Evolutionary conservation across 2,113 vertebrate genomes (phyloP).

Genomic region (Zosterops lateralis): DNA sequence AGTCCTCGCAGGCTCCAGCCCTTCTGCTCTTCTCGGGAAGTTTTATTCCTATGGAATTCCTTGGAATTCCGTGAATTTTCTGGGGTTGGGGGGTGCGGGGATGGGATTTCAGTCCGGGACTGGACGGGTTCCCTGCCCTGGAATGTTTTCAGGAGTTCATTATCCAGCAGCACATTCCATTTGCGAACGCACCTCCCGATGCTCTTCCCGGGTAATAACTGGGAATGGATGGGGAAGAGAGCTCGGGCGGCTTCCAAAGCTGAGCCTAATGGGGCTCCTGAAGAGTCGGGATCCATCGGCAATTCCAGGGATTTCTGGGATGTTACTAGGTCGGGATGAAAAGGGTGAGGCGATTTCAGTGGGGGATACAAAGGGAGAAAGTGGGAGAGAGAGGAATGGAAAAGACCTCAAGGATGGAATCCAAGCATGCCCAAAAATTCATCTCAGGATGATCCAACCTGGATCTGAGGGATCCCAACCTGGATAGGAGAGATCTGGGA

Average conservation of each 20-base stretch:
- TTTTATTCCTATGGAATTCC: not conserved
- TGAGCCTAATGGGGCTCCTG: not conserved
- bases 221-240: slow-evolving; percentile 52
- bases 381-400: not conserved
- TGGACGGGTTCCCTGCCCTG: not conserved
- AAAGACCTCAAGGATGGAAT: not conserved
- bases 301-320: not conserved
- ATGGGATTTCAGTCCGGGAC: not conserved
- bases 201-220: slow-evolving; percentile 33
- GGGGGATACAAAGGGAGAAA: not conserved
- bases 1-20: not conserved
- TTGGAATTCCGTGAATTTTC: not conserved
- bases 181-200: slow-evolving; percentile 10
- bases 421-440: not conserved
- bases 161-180: not conserved
- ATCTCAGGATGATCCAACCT: not conserved
- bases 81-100: fast-evolving
- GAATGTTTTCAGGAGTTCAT: slow-evolving; percentile 21
- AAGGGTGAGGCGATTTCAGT: not conserved
- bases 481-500: not conserved
- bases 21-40: not conserved
- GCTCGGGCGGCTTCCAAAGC: not conserved
- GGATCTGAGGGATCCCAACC: too few relatives aligned
- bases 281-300: not conserved
- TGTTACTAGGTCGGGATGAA: not conserved